Evolutionary conservation across 2,113 vertebrate species (phyloP), one percentile per base, ranked within the genome.

Genomic region (Rhabdornis inornatus): DNA sequence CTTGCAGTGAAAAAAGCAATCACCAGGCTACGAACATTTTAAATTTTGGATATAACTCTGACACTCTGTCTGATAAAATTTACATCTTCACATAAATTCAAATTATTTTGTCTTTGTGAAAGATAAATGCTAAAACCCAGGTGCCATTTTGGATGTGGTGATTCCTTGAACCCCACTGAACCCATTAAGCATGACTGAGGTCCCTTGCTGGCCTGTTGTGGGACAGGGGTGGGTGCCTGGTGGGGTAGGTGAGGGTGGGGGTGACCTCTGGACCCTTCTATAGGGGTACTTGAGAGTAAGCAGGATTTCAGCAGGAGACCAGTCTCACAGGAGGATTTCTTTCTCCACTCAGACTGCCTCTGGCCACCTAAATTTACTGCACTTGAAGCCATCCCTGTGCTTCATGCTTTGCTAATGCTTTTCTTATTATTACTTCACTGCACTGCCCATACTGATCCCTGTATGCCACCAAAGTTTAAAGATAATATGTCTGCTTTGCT

Each of bases 121-220:
- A 19, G 11, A 39, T 11, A 70, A 79, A 22, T 25, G 10, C 10
- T 89, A n/a, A 83, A 63, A 10, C 15, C 37, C 17, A 20, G 11
- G 11, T 66, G 10, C 15, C 3, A 2, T 31, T 78, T 30, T 20
- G 7, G 28, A 10, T 87, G 19, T 4, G 0, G 6, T 63, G 10
- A 15, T 55, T 47, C 24, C n/a, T n/a, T 39, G 64, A 90, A 30
- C 3, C 4, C 3, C 20, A 7, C 6, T 56, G 44, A 52, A 35
- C 6, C 6, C 27, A 18, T 21, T 14, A 0, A 44, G 1, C 8
- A 19, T 13, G 31, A 28, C 16, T 35, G 8, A 45, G 30, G 3
- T 33, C 10, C 5, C 5, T 59, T 5, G 8, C 9, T 78, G 18
- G 14, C 9, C 8, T 57, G 13, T 4, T 1, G 2, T 24, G 12